These are phyloP conservation scores for Danio rerio DNA, from an alignment of 2,113 vertebrate species.

Conservation along the genomic window DNA sequence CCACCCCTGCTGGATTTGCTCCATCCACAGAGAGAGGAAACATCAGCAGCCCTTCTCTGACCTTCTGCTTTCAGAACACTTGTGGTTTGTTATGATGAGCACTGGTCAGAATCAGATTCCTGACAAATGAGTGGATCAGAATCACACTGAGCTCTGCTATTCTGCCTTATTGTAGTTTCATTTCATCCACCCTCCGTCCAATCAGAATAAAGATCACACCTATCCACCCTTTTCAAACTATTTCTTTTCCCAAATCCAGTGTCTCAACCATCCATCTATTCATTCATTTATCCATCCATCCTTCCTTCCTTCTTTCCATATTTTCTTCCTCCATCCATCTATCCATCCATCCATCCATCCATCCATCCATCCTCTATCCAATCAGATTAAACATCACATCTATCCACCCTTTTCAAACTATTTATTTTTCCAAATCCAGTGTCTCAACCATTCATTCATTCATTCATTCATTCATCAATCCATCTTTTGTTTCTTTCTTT, in stretches of 20 bases:
- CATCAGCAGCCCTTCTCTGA: not conserved
- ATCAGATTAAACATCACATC: not conserved
- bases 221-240: not conserved
- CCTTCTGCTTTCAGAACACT: not conserved
- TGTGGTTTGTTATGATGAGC: constrained; percentile 1
- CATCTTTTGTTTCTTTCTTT: too few relatives aligned
- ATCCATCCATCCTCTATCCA: too few relatives aligned
- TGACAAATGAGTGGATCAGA: not conserved
- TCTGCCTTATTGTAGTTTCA: not conserved
- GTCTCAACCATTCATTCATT: too few relatives aligned
- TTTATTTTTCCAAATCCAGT: too few relatives aligned
- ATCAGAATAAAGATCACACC: not conserved
- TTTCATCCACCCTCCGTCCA: not conserved
- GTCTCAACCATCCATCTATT: too few relatives aligned
- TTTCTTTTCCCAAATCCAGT: too few relatives aligned
- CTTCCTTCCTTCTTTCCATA: too few relatives aligned
- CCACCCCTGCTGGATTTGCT: not conserved
- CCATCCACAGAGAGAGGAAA: not conserved
- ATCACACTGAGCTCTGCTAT: not conserved
- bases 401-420: not conserved
- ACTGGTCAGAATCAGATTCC: not conserved
- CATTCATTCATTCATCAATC: not conserved
- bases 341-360: too few relatives aligned
- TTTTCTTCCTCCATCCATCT: too few relatives aligned
- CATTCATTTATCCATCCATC: not conserved